Evolutionary conservation across 53 echinoderm and acorn worm species (phyloP), one percentile per base, ranked within the genome.

Genomic region (Arbacia lixula): DNA sequence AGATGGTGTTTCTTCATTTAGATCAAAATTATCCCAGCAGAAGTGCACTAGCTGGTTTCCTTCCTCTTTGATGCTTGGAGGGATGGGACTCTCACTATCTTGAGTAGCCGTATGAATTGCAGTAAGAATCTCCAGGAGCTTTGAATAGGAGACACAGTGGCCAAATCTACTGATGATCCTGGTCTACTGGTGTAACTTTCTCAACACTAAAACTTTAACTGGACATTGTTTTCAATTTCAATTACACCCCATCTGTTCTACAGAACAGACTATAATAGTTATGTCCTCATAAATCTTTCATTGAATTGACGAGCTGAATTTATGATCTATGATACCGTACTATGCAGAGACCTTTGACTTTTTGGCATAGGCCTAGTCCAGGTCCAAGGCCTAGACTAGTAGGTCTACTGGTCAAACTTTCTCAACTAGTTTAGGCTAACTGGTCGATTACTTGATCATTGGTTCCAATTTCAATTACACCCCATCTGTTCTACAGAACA

Each of bases 21-120:
- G 43, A 30, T 88, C 88, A 68, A 88, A 88, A 27, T 88, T 88
- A 28, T 88, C 88, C 82, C 88, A 88, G 60, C 88, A 88, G 56
- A 88, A 81, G 71, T 88, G 88, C n/a, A 81, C 25, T 27, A 88
- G 54, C 57, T 81, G 67, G 50, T 88, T 80, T 36, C 71, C 83
- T 68, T 83, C 49, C 29, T 29, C 12, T 36, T 88, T 51, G 82
- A 88, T 82, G 57, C 67, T 40, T 52, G 88, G 82, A 84, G 88
- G 82, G 67, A 82, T 65, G 37, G 57, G 54, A 40, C 71, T 67
- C 3, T 58, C 60, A 56, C 55, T 31, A 51, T 31, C 82, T 66
- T 68, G 10, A 34, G 65, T 36, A 25, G 40, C 35, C 68, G 53
- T 54, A 29, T 67, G 40, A 26, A 88, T 88, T 14, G 88, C 88